phyloP scores from a whole-genome alignment of 23 tunicate genomes.

The Ciona savignyi region DNA sequence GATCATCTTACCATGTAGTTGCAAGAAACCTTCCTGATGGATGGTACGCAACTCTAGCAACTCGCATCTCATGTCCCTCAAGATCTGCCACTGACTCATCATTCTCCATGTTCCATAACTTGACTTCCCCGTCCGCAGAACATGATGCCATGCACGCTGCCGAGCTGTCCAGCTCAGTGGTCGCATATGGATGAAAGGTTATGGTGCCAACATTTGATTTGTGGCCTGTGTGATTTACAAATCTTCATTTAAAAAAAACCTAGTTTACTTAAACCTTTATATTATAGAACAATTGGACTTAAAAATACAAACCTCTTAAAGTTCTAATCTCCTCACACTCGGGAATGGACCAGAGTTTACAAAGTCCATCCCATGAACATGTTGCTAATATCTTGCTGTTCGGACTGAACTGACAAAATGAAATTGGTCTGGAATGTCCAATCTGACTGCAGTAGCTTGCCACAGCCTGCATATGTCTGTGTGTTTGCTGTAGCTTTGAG shows the following conservation, averaged over 20 bases:
- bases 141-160: slow-evolving; percentile 86
- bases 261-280: neutral
- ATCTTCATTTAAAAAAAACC: slow-evolving; percentile 1
- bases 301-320: slow-evolving; percentile 60
- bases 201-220: slow-evolving; percentile 66
- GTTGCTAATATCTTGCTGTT: slow-evolving; percentile 76
- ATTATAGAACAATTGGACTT: no score
- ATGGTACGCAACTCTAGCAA: slow-evolving; percentile 73
- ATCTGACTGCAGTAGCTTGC: slow-evolving; percentile 76
- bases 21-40: slow-evolving; percentile 95
- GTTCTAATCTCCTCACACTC: slow-evolving; percentile 79
- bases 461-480: slow-evolving; percentile 37
- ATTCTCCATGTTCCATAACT: slow-evolving; percentile 69
- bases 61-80: slow-evolving; percentile 85
- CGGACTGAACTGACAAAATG: slow-evolving; percentile 83
- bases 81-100: slow-evolving; percentile 84
- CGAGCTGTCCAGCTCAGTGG: slow-evolving; percentile 46
- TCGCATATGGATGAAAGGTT: slow-evolving; percentile 84
- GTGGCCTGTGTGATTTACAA: slow-evolving; percentile 74
- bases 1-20: slow-evolving; percentile 82
- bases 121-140: slow-evolving; percentile 84
- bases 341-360: slow-evolving; percentile 94
- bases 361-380: slow-evolving; percentile 80
- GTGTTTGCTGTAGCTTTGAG: slow-evolving; percentile 46
- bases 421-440: slow-evolving; percentile 88